Evolutionary conservation across 2,113 vertebrate genomes (phyloP).

Genomic region (Coptodon rendalli): DNA sequence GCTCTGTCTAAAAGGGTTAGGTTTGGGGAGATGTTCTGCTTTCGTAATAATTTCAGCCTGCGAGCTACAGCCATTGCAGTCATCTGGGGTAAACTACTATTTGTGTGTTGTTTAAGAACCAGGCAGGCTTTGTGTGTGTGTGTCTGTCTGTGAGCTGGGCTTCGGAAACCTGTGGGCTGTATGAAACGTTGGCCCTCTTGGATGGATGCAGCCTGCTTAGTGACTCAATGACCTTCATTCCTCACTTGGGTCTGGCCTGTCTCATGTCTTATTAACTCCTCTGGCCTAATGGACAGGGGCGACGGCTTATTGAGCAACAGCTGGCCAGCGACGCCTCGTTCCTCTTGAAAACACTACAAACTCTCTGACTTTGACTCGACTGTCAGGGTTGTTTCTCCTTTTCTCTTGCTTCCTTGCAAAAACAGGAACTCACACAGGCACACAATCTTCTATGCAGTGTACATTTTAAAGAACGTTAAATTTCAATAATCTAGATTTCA

Average conservation of each 20-base stretch:
- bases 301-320: constrained; percentile 71
- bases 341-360: constrained; percentile 51
- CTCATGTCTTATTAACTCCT: constrained; percentile 73
- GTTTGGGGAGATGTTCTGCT: constrained; percentile 14
- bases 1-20: constrained; percentile 12
- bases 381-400: constrained; percentile 4
- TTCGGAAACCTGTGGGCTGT: constrained; percentile 36
- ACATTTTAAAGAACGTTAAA: not conserved
- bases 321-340: constrained; percentile 43
- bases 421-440: not conserved
- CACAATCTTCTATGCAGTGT: not conserved
- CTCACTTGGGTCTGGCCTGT: constrained; percentile 63
- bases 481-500: not conserved
- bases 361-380: constrained; percentile 34
- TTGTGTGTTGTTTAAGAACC: not conserved
- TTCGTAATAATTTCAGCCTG: not conserved
- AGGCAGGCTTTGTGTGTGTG: not conserved
- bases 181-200: constrained; percentile 49
- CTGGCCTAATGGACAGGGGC: constrained; percentile 66
- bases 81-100: not conserved
- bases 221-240: constrained; percentile 69
- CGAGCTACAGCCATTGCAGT: not conserved
- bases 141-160: not conserved
- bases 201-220: constrained; percentile 61
- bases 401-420: not conserved